Percentiles rank a stretch among this genome's conserved stretches.
These are phyloP conservation scores for Parauchenoglanis ngamensis DNA, from an alignment of 2,797 vertebrate genomes.

Conservation along the genomic window DNA sequence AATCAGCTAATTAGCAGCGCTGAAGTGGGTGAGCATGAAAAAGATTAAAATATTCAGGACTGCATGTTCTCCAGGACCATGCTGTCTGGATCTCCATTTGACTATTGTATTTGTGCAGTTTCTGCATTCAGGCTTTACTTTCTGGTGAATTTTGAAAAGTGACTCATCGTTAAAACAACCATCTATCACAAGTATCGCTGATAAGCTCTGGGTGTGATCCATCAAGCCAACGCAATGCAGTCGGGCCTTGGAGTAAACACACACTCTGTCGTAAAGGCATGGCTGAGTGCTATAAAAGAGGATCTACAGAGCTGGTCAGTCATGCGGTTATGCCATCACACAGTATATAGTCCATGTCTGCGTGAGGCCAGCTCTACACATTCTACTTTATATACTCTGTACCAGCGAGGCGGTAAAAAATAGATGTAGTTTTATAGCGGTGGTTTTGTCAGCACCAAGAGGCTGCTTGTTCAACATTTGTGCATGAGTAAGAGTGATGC, in stretches of 20 bases:
- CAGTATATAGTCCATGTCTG: slow-evolving; percentile 21
- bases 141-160: no score
- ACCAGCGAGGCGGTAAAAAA: slow-evolving; percentile 27
- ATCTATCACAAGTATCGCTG: neutral
- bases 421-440: slow-evolving; percentile 33
- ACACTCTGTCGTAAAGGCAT: neutral
- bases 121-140: neutral
- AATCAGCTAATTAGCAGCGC: neutral
- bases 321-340: slow-evolving; percentile 18
- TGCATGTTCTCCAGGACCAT: neutral
- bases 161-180: neutral
- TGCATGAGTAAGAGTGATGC: neutral
- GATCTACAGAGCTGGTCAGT: neutral
- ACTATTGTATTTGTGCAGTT: neutral
- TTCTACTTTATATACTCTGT: slow-evolving; percentile 33
- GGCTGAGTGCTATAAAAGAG: neutral
- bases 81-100: no score
- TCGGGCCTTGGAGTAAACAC: neutral
- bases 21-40: neutral
- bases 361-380: slow-evolving; percentile 5
- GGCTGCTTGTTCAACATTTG: slow-evolving; percentile 2
- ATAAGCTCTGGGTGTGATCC: slow-evolving; percentile 5
- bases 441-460: slow-evolving; percentile 29
- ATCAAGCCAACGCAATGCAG: neutral
- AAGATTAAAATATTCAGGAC: neutral